phyloP scores from a whole-genome alignment of 1,140 invertebrate species.

The Polypedilum vanderplanki region DNA sequence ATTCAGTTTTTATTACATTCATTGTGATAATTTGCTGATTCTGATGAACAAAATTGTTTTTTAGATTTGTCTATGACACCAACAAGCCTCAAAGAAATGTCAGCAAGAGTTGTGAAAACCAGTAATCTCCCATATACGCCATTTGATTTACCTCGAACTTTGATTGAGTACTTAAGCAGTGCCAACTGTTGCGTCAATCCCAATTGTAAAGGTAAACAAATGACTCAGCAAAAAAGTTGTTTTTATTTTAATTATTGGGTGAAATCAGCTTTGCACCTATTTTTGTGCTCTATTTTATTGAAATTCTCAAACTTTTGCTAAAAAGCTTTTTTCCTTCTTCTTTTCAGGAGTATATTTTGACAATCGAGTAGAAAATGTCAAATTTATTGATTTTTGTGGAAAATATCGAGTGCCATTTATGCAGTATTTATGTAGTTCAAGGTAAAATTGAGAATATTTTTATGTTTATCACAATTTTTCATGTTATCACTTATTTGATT shows the following conservation, averaged over 20 bases:
- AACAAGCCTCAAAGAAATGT: slow-evolving; percentile 79
- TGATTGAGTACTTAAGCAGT: slow-evolving; percentile 72
- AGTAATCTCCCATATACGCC: slow-evolving; percentile 59
- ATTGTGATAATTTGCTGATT: background rate
- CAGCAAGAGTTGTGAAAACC: slow-evolving; percentile 78
- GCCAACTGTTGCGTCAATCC: slow-evolving; percentile 93
- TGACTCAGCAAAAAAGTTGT: too few relatives aligned
- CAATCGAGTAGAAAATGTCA: slow-evolving; percentile 91
- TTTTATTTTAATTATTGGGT: too few relatives aligned
- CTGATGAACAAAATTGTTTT: background rate
- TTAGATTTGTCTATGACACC: slow-evolving; percentile 80
- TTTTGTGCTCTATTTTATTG: too few relatives aligned
- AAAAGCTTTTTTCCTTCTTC: too few relatives aligned
- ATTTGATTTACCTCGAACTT: slow-evolving; percentile 63
- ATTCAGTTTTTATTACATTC: background rate
- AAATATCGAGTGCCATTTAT: slow-evolving; percentile 84
- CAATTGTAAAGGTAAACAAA: slow-evolving; percentile 78
- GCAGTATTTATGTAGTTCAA: slow-evolving; percentile 85
- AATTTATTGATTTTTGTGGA: slow-evolving; percentile 99
- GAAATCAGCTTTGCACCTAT: too few relatives aligned
- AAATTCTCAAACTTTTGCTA: too few relatives aligned
- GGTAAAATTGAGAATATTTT: slow-evolving; percentile 49
- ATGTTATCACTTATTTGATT: background rate
- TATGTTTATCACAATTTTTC: background rate
- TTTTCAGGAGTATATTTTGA: slow-evolving; percentile 92